A percentile compares a stretch with the other conserved stretches of the same genome.
Conservation (phyloP, 2,113 vertebrate genomes). For the Psittacula cyanocephala region DNA sequence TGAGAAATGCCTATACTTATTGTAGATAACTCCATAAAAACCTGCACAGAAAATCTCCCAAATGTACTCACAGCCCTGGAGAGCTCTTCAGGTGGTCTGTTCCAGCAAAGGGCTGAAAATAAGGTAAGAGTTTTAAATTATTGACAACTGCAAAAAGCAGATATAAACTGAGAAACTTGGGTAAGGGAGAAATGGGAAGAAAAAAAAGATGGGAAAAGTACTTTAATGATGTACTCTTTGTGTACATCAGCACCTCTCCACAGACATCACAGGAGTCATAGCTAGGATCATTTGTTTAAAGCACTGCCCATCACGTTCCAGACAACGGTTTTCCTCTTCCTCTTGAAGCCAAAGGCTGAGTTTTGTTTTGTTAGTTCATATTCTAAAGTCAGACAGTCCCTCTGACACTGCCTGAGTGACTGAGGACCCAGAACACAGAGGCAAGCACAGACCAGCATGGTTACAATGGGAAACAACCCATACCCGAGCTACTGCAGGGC, state of each 20-base stretch:
- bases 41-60: not conserved
- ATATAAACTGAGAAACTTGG: not conserved
- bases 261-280: not conserved
- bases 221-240: not conserved
- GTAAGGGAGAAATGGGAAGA: not conserved
- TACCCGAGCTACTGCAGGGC: not conserved
- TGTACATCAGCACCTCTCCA: not conserved
- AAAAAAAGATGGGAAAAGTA: not conserved
- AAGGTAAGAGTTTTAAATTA: constrained; percentile 38
- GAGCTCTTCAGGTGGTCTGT: constrained; percentile 35
- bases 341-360: not conserved
- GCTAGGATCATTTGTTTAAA: not conserved
- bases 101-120: constrained; percentile 8
- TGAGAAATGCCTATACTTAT: not conserved
- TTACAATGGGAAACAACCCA: not conserved
- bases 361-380: not conserved
- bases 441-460: accelerated
- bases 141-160: not conserved
- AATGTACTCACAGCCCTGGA: not conserved
- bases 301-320: not conserved
- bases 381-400: not conserved
- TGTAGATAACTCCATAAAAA: not conserved
- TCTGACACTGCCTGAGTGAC: not conserved
- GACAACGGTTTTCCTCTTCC: not conserved
- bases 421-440: not conserved